These are phyloP conservation scores for Meteorus colon DNA, from an alignment of 2,888 invertebrate species.

Conservation along the genomic window DNA sequence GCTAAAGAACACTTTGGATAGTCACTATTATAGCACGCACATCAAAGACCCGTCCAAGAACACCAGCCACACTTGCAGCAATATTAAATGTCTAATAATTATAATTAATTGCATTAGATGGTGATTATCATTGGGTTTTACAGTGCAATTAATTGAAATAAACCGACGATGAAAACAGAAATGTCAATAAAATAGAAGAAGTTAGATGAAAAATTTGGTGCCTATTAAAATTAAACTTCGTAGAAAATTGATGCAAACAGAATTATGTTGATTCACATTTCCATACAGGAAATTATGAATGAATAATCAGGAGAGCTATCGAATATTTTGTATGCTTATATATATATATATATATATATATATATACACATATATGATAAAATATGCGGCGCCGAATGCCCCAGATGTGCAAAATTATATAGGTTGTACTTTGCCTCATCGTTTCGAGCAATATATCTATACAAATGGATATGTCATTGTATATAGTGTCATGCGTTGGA, in stretches of 20 bases:
- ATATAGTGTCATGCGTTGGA: background rate
- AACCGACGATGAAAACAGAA: background rate
- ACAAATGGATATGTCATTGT: background rate
- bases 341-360: background rate
- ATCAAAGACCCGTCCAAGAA: conserved; percentile 28
- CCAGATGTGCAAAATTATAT: conserved; percentile 3
- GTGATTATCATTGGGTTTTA: background rate
- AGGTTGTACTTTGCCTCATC: background rate
- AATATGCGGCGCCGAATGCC: background rate
- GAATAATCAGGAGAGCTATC: background rate
- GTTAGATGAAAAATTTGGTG: background rate
- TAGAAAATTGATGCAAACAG: background rate
- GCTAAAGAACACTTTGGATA: conserved; percentile 28
- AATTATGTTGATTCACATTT: background rate
- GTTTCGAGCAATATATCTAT: background rate
- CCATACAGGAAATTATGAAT: background rate
- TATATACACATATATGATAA: background rate
- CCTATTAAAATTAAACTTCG: background rate
- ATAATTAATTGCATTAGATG: conserved; percentile 22
- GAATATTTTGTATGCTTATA: background rate
- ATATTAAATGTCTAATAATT: background rate
- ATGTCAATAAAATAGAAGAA: background rate
- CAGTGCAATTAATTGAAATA: background rate
- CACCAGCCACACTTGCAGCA: conserved; percentile 18
- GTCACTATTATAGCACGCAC: conserved; percentile 16